Evolutionary conservation across 2,888 invertebrate genomes (phyloP).

Genomic region (Hartigia nigra): DNA sequence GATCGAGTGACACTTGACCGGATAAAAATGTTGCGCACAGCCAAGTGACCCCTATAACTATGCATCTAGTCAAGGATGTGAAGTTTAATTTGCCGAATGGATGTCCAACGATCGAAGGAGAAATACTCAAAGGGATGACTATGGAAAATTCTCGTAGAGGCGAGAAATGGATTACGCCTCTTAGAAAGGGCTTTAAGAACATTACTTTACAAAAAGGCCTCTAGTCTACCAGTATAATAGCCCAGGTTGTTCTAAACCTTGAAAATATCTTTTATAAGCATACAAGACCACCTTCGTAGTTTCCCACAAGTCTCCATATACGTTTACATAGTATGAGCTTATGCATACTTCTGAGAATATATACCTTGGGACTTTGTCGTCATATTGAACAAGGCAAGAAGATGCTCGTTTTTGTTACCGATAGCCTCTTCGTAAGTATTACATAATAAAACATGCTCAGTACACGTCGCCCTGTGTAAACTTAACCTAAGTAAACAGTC

Average conservation of each 20-base stretch:
- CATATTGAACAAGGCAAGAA: background rate
- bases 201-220: conserved; percentile 44
- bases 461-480: background rate
- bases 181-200: conserved; percentile 31
- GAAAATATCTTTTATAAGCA: conserved; percentile 42
- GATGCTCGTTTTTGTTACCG: background rate
- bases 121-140: conserved; percentile 27
- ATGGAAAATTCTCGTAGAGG: conserved; percentile 45
- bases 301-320: background rate
- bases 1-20: conserved; percentile 9
- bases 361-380: background rate
- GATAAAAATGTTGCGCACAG: background rate
- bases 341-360: background rate
- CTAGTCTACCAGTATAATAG: conserved; percentile 49
- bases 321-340: background rate
- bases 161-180: conserved; percentile 45
- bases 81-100: conserved; percentile 24
- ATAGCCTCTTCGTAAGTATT: background rate
- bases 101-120: background rate
- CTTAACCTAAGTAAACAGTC: background rate
- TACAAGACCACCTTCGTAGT: background rate
- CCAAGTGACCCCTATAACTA: background rate
- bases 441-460: background rate
- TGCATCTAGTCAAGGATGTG: background rate
- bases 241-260: conserved; percentile 34